Conservation (phyloP, 2,888 invertebrate species). For the Caenorhabditis sulstoni region DNA sequence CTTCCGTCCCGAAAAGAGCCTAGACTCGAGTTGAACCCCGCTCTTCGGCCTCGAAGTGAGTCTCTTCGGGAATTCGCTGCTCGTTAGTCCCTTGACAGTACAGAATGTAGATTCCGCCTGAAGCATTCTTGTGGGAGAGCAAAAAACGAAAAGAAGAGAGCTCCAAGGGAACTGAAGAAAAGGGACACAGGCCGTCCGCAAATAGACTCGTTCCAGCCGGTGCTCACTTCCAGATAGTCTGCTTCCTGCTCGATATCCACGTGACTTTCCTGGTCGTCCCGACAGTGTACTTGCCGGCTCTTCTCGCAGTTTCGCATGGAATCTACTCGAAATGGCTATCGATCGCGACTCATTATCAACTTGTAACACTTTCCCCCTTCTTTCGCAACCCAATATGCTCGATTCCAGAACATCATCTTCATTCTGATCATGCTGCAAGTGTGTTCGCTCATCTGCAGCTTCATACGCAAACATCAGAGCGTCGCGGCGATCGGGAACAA, state of each 20-base stretch:
- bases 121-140: no score
- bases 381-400: neutral
- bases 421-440: constrained; percentile 32
- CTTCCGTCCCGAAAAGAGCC: no score
- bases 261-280: constrained; percentile 26
- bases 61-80: no score
- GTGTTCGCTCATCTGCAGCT: constrained; percentile 27
- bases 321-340: constrained; percentile 10
- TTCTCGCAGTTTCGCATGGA: constrained; percentile 26
- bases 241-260: constrained; percentile 17
- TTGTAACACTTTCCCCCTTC: neutral
- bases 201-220: no score
- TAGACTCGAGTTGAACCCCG: no score
- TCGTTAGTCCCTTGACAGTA: no score
- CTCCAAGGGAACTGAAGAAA: no score
- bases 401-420: constrained; percentile 29
- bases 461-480: constrained; percentile 42
- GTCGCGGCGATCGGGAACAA: constrained; percentile 38
- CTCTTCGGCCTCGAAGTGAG: no score
- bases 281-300: constrained; percentile 22
- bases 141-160: no score
- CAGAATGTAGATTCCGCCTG: no score
- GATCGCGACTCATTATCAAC: constrained; percentile 29
- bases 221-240: constrained; percentile 18
- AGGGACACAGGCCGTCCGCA: no score